Base-by-base conservation (phyloP, 2,113 vertebrate genomes). In the Nothobranchius kuhntae region DNA sequence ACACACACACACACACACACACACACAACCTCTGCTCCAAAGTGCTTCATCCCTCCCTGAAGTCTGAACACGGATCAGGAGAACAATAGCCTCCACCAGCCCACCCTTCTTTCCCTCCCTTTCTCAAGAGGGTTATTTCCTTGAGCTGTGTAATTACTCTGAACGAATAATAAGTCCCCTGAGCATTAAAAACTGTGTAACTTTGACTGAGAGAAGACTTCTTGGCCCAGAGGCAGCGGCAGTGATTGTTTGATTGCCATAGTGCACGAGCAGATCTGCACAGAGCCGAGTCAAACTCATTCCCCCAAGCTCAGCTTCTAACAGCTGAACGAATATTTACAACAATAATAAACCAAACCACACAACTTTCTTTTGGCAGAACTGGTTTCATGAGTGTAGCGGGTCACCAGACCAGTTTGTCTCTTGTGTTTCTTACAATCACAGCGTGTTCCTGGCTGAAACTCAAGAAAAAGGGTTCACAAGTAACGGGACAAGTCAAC, bases 81-180 rank as follows among this genome's bases (percentile, higher is more conserved):
- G 53, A 87, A 86, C 90, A 88, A 89, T 85, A 65, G 73, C 54
- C 62, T 84, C 45, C 59, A 67, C 71, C 17, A 71, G 78, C 65
- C 71, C 63, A 63, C 65, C 68, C 47, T 64, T 44, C 3, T 53
- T 21, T 68, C 48, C 64, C 73, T 64, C 77, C 77, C 51, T 76
- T 64, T 77, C 73, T 81, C 77, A 30, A 26, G 73, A 80, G 81
- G 45, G 40, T 81, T 52, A 58, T 88, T 86, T 86, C 80, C 66
- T 86, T 59, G 30, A 71, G 6, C 66, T 77, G 65, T 61, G 73
- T 51, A 72, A 83, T 83, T 65, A 68, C 56, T 65, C 2, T 52
- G 58, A 63, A 75, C 78, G 77, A 84, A 62, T 84, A 82, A 83
- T 78, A 64, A 76, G 71, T 67, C 67, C 77, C 75, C 53, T 6